These are phyloP conservation scores for Dorcus parallelipipedus DNA, from an alignment of 2,888 invertebrate genomes.

Conservation along the genomic window DNA sequence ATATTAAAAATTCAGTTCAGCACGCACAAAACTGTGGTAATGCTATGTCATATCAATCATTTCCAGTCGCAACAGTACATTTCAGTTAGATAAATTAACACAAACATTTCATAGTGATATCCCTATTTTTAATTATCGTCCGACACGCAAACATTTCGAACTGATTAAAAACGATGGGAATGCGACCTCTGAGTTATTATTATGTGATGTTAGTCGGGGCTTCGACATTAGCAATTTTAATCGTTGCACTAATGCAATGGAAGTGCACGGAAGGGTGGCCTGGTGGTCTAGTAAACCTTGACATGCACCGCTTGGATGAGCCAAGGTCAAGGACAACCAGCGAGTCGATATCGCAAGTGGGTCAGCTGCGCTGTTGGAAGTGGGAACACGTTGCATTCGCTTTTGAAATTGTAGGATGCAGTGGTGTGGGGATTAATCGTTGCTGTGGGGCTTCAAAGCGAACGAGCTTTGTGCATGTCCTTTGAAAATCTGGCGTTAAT, in stretches of 20 bases:
- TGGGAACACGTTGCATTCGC: background rate
- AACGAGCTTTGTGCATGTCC: too few species aligned
- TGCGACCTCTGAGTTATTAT: background rate
- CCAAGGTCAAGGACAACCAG: conserved; percentile 21
- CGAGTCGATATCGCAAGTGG: conserved; percentile 22
- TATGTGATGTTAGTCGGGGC: background rate
- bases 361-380: conserved; percentile 16
- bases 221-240: background rate
- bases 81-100: too few species aligned
- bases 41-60: too few species aligned
- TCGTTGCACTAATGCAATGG: conserved; percentile 7
- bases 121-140: too few species aligned
- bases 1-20: too few species aligned
- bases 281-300: conserved; percentile 16
- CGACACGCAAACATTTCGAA: too few species aligned
- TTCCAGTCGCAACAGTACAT: too few species aligned
- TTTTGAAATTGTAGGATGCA: background rate
- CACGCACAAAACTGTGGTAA: too few species aligned
- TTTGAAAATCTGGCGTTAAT: too few species aligned
- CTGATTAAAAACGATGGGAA: background rate
- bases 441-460: too few species aligned
- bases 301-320: conserved; percentile 15
- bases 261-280: conserved; percentile 13
- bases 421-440: too few species aligned
- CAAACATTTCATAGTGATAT: too few species aligned